Conservation (phyloP, 2,888 invertebrate species). For the Balanococcus diminutus region DNA sequence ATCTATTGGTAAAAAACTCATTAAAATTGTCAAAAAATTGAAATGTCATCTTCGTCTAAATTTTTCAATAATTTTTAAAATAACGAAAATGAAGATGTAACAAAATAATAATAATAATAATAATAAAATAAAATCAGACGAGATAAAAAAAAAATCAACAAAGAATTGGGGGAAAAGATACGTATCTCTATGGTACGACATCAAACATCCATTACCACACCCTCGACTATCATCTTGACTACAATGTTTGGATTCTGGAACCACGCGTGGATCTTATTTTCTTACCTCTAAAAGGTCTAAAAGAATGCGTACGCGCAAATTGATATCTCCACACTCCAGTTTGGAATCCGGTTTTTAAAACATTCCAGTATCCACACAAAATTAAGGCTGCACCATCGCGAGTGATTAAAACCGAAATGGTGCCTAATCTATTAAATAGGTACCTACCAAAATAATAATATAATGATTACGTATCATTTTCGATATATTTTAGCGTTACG, state of each 20-base stretch:
- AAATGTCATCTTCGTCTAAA: too few relatives aligned
- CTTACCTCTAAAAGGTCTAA: not conserved
- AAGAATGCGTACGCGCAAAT: not conserved
- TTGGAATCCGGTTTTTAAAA: not conserved
- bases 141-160: not conserved
- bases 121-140: not conserved
- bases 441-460: too few relatives aligned
- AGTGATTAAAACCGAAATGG: not conserved
- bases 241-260: not conserved
- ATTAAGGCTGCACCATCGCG: not conserved
- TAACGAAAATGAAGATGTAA: too few relatives aligned
- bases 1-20: too few relatives aligned
- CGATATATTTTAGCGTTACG: too few relatives aligned
- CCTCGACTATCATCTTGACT: not conserved
- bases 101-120: too few relatives aligned
- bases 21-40: too few relatives aligned
- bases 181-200: not conserved
- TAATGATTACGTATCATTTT: too few relatives aligned
- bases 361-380: not conserved
- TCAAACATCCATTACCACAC: conserved; percentile 9
- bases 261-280: not conserved
- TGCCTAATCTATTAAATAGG: too few relatives aligned
- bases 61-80: too few relatives aligned
- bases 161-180: not conserved
- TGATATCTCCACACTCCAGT: not conserved